Conservation (phyloP, 1,140 invertebrate species). For the Temnothorax curvispinosus region DNA sequence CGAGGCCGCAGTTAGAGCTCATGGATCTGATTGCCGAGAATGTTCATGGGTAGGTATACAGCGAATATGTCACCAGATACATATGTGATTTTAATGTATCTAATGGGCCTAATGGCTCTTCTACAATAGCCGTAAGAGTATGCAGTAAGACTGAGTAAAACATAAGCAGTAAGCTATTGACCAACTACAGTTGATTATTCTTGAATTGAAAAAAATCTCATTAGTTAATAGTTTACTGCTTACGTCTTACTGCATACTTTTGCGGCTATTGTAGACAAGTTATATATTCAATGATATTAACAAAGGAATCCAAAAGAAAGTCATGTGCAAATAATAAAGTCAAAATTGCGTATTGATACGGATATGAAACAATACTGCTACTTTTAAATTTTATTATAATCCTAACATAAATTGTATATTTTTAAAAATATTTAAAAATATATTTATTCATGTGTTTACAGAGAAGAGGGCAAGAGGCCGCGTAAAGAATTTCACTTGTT, state of each 20-base stretch:
- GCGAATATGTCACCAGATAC: not conserved
- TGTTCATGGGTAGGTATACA: constrained; percentile 88
- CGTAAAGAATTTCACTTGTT: constrained; percentile 91
- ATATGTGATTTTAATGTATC: not conserved
- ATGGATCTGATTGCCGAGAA: constrained; percentile 96
- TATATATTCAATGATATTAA: not conserved
- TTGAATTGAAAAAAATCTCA: too few relatives aligned
- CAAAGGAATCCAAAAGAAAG: not conserved
- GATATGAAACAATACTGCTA: not conserved
- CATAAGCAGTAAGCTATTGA: too few relatives aligned
- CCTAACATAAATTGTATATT: not conserved
- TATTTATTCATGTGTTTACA: constrained; percentile 63
- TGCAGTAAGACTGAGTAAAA: too few relatives aligned
- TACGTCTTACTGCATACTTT: too few relatives aligned
- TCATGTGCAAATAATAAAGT: not conserved
- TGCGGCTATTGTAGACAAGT: too few relatives aligned
- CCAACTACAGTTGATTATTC: too few relatives aligned
- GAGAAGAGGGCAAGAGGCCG: constrained; percentile 81
- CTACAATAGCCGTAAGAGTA: too few relatives aligned
- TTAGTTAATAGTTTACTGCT: too few relatives aligned
- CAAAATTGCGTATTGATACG: constrained; percentile 1
- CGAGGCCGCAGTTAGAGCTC: constrained; percentile 91
- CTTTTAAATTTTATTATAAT: not conserved
- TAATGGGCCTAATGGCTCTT: not conserved
- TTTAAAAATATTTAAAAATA: not conserved